These are phyloP conservation scores for Cebus imitator DNA, from an alignment of 2,113 vertebrate genomes.

Conservation along the genomic window DNA sequence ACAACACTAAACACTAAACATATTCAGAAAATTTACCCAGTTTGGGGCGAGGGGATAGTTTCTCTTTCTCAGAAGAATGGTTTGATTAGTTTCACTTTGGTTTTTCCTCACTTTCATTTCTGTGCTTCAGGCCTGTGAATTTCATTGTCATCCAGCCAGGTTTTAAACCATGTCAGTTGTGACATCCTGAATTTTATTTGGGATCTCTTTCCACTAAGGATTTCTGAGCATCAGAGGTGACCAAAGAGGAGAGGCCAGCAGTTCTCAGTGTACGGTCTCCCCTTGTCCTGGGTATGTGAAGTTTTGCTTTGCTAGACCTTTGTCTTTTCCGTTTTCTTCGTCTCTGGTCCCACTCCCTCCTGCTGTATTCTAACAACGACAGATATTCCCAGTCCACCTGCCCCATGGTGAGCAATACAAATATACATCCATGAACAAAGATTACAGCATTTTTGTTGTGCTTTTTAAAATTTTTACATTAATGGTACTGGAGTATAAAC, in stretches of 20 bases:
- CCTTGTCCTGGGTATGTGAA: rapidly evolving
- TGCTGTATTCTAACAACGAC: not conserved
- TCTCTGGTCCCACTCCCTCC: not conserved
- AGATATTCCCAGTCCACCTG: not conserved
- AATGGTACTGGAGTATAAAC: not conserved
- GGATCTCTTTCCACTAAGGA: not conserved
- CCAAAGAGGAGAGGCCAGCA: not conserved
- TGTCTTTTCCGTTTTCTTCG: not conserved
- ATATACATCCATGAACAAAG: not conserved
- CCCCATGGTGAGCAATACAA: not conserved
- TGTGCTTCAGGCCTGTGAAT: not conserved
- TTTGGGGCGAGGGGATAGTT: not conserved
- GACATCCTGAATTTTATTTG: not conserved
- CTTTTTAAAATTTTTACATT: not conserved
- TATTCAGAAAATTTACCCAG: not conserved
- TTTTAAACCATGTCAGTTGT: not conserved
- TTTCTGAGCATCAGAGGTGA: not conserved
- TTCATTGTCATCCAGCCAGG: not conserved
- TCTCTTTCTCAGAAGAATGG: not conserved
- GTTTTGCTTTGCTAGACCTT: not conserved
- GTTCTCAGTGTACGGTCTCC: not conserved
- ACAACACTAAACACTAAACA: not conserved
- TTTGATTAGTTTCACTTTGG: slow-evolving; percentile 59
- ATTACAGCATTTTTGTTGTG: not conserved
- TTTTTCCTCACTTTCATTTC: not conserved